Evolutionary conservation across 2,888 invertebrate genomes (phyloP).

Genomic region (Drosophila imparisetae): DNA sequence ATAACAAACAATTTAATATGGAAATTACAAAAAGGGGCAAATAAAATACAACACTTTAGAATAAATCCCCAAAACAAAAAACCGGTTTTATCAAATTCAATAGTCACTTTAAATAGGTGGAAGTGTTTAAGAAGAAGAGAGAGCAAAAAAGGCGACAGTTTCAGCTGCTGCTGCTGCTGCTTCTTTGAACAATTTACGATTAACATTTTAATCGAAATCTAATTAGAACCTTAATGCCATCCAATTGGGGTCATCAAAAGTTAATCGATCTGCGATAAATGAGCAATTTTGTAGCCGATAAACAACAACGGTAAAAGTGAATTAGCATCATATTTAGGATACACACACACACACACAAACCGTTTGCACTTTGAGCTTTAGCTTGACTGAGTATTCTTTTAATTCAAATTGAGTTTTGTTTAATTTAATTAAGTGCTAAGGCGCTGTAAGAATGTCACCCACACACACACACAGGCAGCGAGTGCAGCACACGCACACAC

Average conservation of each 20-base stretch:
- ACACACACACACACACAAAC: background rate
- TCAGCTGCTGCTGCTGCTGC: background rate
- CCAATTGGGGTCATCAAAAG: conserved; percentile 33
- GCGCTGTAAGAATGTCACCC: conserved; percentile 47
- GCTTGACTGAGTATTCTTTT: conserved; percentile 35
- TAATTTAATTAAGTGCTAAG: conserved; percentile 57
- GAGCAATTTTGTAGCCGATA: conserved; percentile 20
- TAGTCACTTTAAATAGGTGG: background rate
- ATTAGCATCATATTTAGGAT: conserved; percentile 19
- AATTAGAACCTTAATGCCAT: conserved; percentile 22
- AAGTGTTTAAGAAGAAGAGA: background rate
- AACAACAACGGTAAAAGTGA: conserved; percentile 29
- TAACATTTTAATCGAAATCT: conserved; percentile 5
- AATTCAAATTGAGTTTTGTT: conserved; percentile 45
- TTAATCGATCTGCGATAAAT: conserved; percentile 34
- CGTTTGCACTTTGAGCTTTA: conserved; percentile 43
- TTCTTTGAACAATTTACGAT: conserved; percentile 15
- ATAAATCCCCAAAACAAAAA: conserved; percentile 5
- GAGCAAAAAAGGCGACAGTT: conserved; percentile 21
- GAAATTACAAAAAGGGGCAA: conserved; percentile 32
- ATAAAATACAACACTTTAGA: conserved; percentile 1
- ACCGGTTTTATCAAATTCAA: conserved; percentile 10
- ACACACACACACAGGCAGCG: conserved; percentile 31
- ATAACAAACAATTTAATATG: conserved; percentile 44
- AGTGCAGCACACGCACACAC: conserved; percentile 32